Conservation (phyloP, 2,888 invertebrate genomes). For the Tinea semifulvella region DNA sequence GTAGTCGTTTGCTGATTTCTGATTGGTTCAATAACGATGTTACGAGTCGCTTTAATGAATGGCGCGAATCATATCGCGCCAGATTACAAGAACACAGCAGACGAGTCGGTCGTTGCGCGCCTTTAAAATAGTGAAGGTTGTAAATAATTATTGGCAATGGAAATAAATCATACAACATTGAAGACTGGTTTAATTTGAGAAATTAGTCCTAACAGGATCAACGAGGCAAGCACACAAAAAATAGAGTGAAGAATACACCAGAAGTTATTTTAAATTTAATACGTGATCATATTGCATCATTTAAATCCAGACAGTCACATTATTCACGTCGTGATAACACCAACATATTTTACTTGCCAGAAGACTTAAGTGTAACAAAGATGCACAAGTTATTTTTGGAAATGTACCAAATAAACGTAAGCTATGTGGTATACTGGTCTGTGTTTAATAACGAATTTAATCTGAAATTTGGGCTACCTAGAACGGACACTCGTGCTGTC, state of each 20-base stretch:
- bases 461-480: slow-evolving; percentile 16
- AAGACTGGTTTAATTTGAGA: too few species aligned
- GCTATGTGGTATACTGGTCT: slow-evolving; percentile 8
- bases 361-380: slow-evolving; percentile 5
- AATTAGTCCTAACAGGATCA: slow-evolving; percentile 2
- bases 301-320: slow-evolving; percentile 13
- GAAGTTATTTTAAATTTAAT: neutral
- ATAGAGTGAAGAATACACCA: neutral
- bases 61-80: too few species aligned
- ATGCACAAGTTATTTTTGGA: slow-evolving; percentile 13
- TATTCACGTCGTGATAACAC: slow-evolving; percentile 14
- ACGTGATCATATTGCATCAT: neutral
- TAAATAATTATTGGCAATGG: too few species aligned
- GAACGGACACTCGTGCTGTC: slow-evolving; percentile 14
- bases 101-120: too few species aligned
- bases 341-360: slow-evolving; percentile 11
- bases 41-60: too few species aligned
- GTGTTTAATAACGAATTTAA: slow-evolving; percentile 13
- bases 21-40: too few species aligned
- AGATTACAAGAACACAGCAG: too few species aligned
- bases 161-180: too few species aligned
- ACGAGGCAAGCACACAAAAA: slow-evolving; percentile 7
- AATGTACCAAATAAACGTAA: neutral
- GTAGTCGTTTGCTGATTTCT: too few species aligned
- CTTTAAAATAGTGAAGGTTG: too few species aligned